Evolutionary conservation across 2,797 vertebrate species (phyloP), one percentile per base, ranked within the genome.

Genomic region (Xenopus petersii): DNA sequence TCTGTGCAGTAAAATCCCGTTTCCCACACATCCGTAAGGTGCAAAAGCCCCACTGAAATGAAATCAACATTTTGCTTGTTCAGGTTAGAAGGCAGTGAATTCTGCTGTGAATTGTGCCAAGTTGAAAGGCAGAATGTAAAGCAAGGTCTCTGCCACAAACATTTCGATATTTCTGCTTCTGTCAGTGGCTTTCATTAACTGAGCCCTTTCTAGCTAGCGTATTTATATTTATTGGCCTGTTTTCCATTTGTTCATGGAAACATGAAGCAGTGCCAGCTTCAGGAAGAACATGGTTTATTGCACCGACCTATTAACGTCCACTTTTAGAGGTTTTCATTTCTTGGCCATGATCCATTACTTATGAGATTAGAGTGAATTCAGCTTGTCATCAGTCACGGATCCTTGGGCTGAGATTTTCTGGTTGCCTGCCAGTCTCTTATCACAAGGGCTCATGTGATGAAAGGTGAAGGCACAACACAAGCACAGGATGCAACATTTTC

Each of bases 401-500:
- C 71, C 60, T 69, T 16, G 48, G 71, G 71, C 67, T 64, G 66
- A 36, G n/a, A 59, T 79, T 74, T 56, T 63, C 55, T 79, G 76
- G 71, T 59, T 74, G 71, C 76, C 76, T 79, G 76, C 76, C 71
- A 79, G 76, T 79, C 71, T 79, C 66, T 79, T 79, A 79, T 79
- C 76, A 70, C 71, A 55, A n/a, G 71, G 66, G 66, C 55, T 79
- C 71, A 74, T 74, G 67, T 79, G 76, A 70, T 73, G 71, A 74
- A 60, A 70, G 71, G 66, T 74, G 67, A 70, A 74, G 76, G 66
- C 59, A 74, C 62, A 17, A 74, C 75, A 70, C 71, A 65, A 73
- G 71, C 69, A 71, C 76, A 74, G 66, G 48, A 51, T 64, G 54
- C 64, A 72, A 73, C 13, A 72, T 68, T 56, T 49, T 64, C 26